phyloP scores from a whole-genome alignment of 2,797 vertebrate species.

The Poecilia velifera region DNA sequence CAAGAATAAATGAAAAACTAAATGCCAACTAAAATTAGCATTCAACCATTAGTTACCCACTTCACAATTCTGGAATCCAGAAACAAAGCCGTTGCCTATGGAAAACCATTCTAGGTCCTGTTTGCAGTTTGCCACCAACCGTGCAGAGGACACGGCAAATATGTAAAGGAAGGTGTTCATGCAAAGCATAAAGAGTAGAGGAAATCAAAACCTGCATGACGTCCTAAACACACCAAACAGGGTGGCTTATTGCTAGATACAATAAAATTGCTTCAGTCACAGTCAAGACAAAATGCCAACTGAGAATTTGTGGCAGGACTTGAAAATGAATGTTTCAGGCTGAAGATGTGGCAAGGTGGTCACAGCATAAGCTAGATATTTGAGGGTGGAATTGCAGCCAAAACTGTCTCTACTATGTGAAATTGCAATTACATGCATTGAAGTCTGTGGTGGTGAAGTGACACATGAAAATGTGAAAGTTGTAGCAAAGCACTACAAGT shows the following conservation, averaged over 20 bases:
- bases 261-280: neutral
- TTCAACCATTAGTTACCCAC: neutral
- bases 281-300: neutral
- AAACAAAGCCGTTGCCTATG: neutral
- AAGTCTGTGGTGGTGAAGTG: too few relatives aligned
- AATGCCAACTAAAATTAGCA: neutral
- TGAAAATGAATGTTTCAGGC: neutral
- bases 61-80: neutral
- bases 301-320: neutral
- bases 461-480: neutral
- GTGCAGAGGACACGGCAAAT: too few relatives aligned
- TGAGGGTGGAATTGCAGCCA: neutral
- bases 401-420: too few relatives aligned
- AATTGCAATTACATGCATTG: too few relatives aligned
- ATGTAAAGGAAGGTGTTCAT: neutral
- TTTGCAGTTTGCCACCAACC: neutral
- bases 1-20: neutral
- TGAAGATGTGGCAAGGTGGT: neutral
- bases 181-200: neutral
- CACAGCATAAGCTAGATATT: neutral
- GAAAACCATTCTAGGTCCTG: neutral
- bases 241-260: neutral
- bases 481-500: neutral
- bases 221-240: neutral
- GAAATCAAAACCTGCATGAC: neutral